Base-by-base conservation (phyloP, 2,797 vertebrate genomes). In the Bradypus variegatus region DNA sequence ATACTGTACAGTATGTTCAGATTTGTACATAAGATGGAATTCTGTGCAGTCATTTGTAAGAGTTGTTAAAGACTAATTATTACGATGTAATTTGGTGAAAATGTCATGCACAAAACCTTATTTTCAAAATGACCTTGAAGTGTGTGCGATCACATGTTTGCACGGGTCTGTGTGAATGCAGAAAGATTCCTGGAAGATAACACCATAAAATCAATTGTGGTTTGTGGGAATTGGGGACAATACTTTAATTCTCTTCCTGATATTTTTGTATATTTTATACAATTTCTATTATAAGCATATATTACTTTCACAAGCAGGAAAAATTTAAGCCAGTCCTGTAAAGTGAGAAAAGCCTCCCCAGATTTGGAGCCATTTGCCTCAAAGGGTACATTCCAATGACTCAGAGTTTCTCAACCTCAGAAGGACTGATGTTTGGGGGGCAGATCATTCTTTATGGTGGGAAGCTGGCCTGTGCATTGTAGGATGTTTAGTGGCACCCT, bases 131-230 rank as follows among this genome's bases (percentile, higher is more conserved):
- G 76, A 92, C 77, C 38, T 65, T 80, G 72, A 60, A 31, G 10
- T 36, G 3, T 6, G 1, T 55, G 84, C 31, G 50, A 72, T 33
- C 48, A 2, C 4, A 25, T 14, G 72, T 58, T 62, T 33, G 15
- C 3, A 0, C 8, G 12, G 33, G 9, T 11, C 23, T 50, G 3
- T 0, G 0, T 70, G 36, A 16, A 33, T 21, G 62, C 62, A n/a
- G 73, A 85, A 80, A 41, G 65, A 19, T 21, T 18, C 36, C n/a
- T 25, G 14, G 60, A 48, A 87, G 14, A 9, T 27, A 11, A 18
- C 8, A 13, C 38, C 55, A 10, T 45, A 33, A 86, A 85, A 55
- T 85, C 53, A 87, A 50, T 9, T 1, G 55, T 3, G 4, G 36
- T 12, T 48, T 33, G 58, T 72, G 65, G 50, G 58, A 69, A 64